These are phyloP conservation scores for Enteromius radiatus DNA, from an alignment of 2,797 vertebrate genomes.

Conservation along the genomic window DNA sequence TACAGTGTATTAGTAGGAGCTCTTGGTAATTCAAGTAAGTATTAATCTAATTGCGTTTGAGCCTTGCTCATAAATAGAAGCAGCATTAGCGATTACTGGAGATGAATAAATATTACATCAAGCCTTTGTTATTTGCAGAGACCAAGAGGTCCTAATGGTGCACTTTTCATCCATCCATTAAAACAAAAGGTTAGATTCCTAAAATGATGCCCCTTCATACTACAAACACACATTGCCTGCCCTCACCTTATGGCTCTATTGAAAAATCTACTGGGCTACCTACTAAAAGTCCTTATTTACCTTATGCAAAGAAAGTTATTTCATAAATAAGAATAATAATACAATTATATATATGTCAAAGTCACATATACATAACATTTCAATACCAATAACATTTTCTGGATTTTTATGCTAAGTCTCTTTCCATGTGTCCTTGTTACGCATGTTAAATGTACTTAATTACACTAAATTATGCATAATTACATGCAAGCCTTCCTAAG, in stretches of 20 bases:
- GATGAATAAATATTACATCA: conserved; percentile 88
- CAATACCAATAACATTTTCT: neutral
- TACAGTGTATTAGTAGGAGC: conserved; percentile 70
- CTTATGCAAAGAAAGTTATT: neutral
- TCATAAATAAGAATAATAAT: no score
- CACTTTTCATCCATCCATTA: conserved; percentile 84
- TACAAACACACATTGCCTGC: conserved; percentile 15
- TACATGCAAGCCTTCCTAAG: neutral
- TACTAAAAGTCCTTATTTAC: neutral
- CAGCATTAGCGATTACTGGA: conserved; percentile 77
- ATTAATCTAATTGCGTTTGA: conserved; percentile 54
- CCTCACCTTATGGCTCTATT: neutral
- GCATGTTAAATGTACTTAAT: neutral
- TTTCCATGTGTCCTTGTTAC: neutral
- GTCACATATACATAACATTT: neutral
- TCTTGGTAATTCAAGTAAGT: conserved; percentile 47
- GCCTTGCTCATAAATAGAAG: conserved; percentile 72
- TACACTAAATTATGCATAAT: neutral
- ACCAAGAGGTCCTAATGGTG: conserved; percentile 88
- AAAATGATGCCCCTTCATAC: conserved; percentile 37
- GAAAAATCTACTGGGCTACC: neutral
- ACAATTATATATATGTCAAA: neutral
- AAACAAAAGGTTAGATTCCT: conserved; percentile 60
- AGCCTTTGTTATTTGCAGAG: conserved; percentile 83
- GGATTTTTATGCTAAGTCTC: neutral